Evolutionary conservation across 2,113 vertebrate species (phyloP), one percentile per base, ranked within the genome.

Genomic region (Budorcas taxicolor): DNA sequence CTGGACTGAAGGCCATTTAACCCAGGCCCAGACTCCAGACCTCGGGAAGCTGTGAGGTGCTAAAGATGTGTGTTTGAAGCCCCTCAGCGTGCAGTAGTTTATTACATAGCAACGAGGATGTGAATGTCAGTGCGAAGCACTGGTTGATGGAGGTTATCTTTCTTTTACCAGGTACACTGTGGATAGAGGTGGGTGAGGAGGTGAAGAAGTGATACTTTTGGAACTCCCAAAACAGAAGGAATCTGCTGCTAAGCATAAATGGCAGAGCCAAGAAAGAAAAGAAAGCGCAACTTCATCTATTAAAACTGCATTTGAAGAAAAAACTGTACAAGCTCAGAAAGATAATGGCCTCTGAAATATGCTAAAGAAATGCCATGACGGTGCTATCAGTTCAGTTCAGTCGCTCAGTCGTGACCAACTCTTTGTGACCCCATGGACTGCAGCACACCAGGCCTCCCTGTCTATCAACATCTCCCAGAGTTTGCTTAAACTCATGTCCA

Each of bases 341-440:
- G n/a, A 29, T 29, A 78, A 21, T 57, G 15, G 2, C 6, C 71
- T 93, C 13, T 58, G 16, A 57, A 9, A 6, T 29, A 3, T 53
- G 19, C 21, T 16, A 21, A 87, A 86, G 91, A 71, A 81, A 55
- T 55, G n/a, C 23, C 82, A 36, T 8, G 1, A 45, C 0, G 1
- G 25, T 29, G 13, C 9, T 10, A 1, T 36, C n/a, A 71, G 64
- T 36, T 36, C 64, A 36, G 64, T 21, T 36, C 33, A 36, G n/a
- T 5, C 5, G 0, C n/a, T 71, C 67, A 71, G 19, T 40, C 4
- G 0, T 40, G n/a, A 11, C n/a, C n/a, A 5, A 12, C n/a, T 71
- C n/a, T 36, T 71, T 71, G n/a, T 3, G 19, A 71, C 67, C n/a
- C n/a, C n/a, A 12, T 4, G 17, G 19, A 71, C n/a, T 36, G 19